Evolutionary conservation across 2,888 invertebrate genomes (phyloP).

Genomic region (Arrhopalites spinosus): DNA sequence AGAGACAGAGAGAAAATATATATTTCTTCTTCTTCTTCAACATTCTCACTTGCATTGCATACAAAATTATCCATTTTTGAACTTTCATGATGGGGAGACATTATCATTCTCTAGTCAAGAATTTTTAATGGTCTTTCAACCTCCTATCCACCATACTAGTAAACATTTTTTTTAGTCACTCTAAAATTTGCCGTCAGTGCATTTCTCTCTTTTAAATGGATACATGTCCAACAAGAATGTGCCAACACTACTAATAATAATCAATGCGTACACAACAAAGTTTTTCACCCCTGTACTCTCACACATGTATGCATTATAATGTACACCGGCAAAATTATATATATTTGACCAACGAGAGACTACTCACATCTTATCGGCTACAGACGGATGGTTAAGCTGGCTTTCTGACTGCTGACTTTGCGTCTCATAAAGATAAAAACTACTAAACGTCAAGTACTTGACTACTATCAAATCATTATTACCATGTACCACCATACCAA

Average conservation of each 20-base stretch:
- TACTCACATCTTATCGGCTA: neutral
- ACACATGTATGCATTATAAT: neutral
- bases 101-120: too few species aligned
- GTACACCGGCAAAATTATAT: slow-evolving; percentile 16
- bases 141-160: too few species aligned
- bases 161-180: too few species aligned
- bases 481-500: neutral
- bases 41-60: too few species aligned
- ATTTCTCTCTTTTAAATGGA: too few species aligned
- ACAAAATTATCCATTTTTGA: too few species aligned
- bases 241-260: too few species aligned
- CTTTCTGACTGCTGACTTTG: slow-evolving; percentile 30
- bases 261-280: neutral
- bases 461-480: neutral
- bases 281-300: neutral
- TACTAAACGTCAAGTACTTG: neutral
- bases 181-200: too few species aligned
- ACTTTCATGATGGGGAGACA: too few species aligned
- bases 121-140: too few species aligned
- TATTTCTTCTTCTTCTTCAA: neutral
- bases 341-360: neutral
- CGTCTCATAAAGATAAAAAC: slow-evolving; percentile 38
- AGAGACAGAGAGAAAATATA: neutral
- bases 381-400: neutral
- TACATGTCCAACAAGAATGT: too few species aligned